Evolutionary conservation across 2,888 invertebrate genomes (phyloP).

Genomic region (Sesia apiformis): DNA sequence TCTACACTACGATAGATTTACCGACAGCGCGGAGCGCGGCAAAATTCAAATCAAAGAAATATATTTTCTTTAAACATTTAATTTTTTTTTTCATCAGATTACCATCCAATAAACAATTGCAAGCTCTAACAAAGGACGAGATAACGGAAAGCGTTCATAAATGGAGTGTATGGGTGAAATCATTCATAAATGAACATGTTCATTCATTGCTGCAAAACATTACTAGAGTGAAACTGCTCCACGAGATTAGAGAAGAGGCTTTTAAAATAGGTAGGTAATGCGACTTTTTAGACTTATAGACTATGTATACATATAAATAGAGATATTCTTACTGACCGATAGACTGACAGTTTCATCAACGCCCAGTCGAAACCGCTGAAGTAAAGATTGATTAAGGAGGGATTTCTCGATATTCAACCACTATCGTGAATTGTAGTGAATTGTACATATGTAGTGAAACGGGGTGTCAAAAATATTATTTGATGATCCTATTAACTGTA

Average conservation of each 20-base stretch:
- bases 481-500: too few relatives aligned
- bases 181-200: slow-evolving; percentile 72
- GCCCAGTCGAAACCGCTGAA: too few relatives aligned
- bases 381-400: background rate
- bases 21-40: too few relatives aligned
- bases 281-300: background rate
- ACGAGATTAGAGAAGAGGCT: slow-evolving; percentile 82
- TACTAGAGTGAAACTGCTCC: slow-evolving; percentile 80
- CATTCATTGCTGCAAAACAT: slow-evolving; percentile 78
- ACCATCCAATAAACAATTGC: slow-evolving; percentile 40
- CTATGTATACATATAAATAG: background rate
- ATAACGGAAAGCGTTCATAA: slow-evolving; percentile 62
- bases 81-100: slow-evolving; percentile 25
- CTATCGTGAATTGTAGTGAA: too few relatives aligned
- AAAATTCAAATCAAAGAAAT: too few relatives aligned
- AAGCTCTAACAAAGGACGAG: slow-evolving; percentile 41
- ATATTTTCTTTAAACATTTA: too few relatives aligned
- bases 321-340: too few relatives aligned
- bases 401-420: too few relatives aligned
- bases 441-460: too few relatives aligned
- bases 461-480: too few relatives aligned
- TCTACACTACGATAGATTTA: too few relatives aligned
- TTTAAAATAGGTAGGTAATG: slow-evolving; percentile 69
- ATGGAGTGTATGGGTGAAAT: slow-evolving; percentile 79
- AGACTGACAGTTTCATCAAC: too few relatives aligned